These are phyloP conservation scores for Standfussiana lucernea DNA, from an alignment of 2,888 invertebrate species.

Conservation along the genomic window DNA sequence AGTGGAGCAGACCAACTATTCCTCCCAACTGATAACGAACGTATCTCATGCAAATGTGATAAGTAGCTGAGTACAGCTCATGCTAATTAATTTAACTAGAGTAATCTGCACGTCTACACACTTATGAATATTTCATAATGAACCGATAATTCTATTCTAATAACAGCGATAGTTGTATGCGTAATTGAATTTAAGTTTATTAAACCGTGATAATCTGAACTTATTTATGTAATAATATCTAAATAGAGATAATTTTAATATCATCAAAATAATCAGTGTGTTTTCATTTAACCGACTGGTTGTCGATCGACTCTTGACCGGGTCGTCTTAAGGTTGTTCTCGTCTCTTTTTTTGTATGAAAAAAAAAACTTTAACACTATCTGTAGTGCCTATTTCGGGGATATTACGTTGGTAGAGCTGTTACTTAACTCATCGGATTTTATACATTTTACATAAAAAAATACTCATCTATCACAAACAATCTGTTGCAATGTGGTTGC, in stretches of 20 bases:
- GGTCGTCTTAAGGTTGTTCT: not conserved
- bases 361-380: not conserved
- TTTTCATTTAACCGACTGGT: not conserved
- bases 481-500: not conserved
- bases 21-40: slow-evolving; percentile 43
- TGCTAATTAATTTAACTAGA: slow-evolving; percentile 50
- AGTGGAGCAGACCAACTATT: slow-evolving; percentile 37
- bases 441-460: not conserved
- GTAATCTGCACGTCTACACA: slow-evolving; percentile 47
- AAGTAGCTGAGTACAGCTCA: slow-evolving; percentile 33
- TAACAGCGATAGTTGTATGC: slow-evolving; percentile 22
- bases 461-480: slow-evolving; percentile 4
- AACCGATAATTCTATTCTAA: slow-evolving; percentile 49
- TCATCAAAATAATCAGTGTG: slow-evolving; percentile 11
- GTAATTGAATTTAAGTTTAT: slow-evolving; percentile 39
- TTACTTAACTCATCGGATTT: not conserved
- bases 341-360: no score
- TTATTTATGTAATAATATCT: not conserved
- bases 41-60: slow-evolving; percentile 50
- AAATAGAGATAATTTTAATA: slow-evolving; percentile 7
- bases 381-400: not conserved
- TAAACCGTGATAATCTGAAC: slow-evolving; percentile 15
- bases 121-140: slow-evolving; percentile 50
- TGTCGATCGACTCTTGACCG: not conserved
- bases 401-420: not conserved